Evolutionary conservation across 1,140 invertebrate species (phyloP).

Genomic region (Macrobrachium nipponense): DNA sequence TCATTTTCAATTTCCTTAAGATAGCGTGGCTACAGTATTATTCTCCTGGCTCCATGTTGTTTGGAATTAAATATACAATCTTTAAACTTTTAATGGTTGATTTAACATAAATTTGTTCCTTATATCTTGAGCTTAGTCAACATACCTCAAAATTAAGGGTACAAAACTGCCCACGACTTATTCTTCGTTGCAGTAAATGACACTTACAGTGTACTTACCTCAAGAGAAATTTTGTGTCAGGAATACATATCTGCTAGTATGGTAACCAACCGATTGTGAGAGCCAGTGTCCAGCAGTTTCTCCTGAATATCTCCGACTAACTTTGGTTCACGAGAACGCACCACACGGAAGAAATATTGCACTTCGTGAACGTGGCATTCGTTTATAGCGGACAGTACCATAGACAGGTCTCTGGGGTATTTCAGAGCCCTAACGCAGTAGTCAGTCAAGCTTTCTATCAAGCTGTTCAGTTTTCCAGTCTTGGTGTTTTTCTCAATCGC

Average conservation of each 20-base stretch:
- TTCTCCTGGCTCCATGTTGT: no score
- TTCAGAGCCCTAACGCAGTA: slow-evolving; percentile 46
- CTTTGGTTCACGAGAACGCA: slow-evolving; percentile 34
- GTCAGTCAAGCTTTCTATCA: slow-evolving; percentile 37
- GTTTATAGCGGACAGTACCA: slow-evolving; percentile 43
- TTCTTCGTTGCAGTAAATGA: no score
- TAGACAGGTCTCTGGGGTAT: slow-evolving; percentile 37
- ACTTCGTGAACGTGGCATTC: slow-evolving; percentile 53
- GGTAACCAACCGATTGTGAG: slow-evolving; percentile 48
- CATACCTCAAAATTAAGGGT: no score
- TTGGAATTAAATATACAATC: no score
- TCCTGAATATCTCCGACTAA: slow-evolving; percentile 50
- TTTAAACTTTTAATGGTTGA: no score
- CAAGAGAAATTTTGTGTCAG: slow-evolving; percentile 9
- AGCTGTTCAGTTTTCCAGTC: slow-evolving; percentile 14
- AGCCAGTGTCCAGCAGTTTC: slow-evolving; percentile 45
- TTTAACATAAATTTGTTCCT: no score
- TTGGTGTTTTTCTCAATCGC: background rate
- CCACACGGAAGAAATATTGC: slow-evolving; percentile 46
- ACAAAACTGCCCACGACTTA: no score
- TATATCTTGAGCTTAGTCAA: no score
- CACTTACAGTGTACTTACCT: background rate
- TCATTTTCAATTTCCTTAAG: no score
- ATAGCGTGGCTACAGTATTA: no score
- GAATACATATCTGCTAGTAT: slow-evolving; percentile 56